These are phyloP conservation scores for Macrocentrus cingulum DNA, from an alignment of 1,140 invertebrate genomes.

Conservation along the genomic window DNA sequence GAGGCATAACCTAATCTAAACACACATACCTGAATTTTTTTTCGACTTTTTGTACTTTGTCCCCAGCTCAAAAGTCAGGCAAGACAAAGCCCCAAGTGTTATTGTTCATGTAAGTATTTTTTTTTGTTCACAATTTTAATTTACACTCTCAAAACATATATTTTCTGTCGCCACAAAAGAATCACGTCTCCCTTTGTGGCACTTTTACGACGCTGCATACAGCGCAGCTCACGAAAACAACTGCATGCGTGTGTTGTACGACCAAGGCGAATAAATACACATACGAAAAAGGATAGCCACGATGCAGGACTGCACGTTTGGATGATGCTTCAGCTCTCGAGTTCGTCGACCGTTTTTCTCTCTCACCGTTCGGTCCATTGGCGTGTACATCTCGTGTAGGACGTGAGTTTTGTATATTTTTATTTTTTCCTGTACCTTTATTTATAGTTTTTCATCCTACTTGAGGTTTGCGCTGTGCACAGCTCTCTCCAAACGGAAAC, in stretches of 20 bases:
- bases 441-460: neutral
- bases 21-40: too few relatives aligned
- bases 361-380: conserved; percentile 1
- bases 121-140: conserved; percentile 14
- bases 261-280: conserved; percentile 22
- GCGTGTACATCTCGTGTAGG: neutral
- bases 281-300: conserved; percentile 3
- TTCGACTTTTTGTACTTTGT: too few relatives aligned
- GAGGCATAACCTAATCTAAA: too few relatives aligned
- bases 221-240: conserved; percentile 16
- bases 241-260: conserved; percentile 3
- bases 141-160: conserved; percentile 5
- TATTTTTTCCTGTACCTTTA: neutral
- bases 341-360: conserved; percentile 22
- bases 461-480: neutral
- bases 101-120: neutral
- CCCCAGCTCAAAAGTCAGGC: too few relatives aligned
- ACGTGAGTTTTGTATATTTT: neutral
- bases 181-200: conserved; percentile 16
- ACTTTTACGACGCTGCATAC: conserved; percentile 21
- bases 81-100: neutral
- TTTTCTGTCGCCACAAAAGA: conserved; percentile 19
- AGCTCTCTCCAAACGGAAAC: conserved; percentile 8
- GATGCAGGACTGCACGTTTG: conserved; percentile 15
- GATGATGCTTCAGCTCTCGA: neutral